Base-by-base conservation (phyloP, 2,888 invertebrate genomes). In the Pollenia labialis region DNA sequence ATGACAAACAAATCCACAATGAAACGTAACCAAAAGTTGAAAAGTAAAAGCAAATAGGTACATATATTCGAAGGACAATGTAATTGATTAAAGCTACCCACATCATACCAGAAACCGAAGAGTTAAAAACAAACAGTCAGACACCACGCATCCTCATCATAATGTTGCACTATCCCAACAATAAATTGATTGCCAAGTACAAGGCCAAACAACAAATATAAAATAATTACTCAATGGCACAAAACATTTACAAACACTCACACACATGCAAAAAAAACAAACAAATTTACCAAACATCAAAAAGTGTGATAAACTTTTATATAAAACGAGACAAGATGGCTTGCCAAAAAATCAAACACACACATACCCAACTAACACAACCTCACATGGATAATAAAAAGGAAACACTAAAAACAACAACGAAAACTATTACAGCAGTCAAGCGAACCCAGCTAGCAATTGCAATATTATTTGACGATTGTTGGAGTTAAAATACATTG, bases 181-280 rank as follows among this genome's bases (percentile, higher is more conserved):
- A 66, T 0, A 74, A 58, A 11, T 79, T 84, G 48, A 14, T 79
- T 77, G 84, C 84, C 84, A 84, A 84, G 79, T 79, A 72, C 84
- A 60, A 84, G 84, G 79, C 60, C 79, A 72, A 77, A 54, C 23
- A 16, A 12, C 8, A 16, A 62, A 42, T 42, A 60, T 10, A 48
- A 58, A 60, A 75, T n/a, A 62, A 46, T 12, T 60, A 69, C 60
- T 56, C 81, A 74, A 62, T 62, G 69, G 32, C 12, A 82, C 11
- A 46, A 62, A 71, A 75, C 66, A 32, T 64, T 66, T 58, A 60
- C 75, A 60, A 66, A 58, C 16, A 68, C 44, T 66, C 42, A 14
- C 10, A 62, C 8, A 76, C 12, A 54, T 7, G 9, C 2, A 54
- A 14, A 18, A 42, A 8, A 2, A n/a, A 32, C 0, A 32, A 48